These are phyloP conservation scores for Cheilosia soror DNA, from an alignment of 2,888 invertebrate genomes.

Conservation along the genomic window DNA sequence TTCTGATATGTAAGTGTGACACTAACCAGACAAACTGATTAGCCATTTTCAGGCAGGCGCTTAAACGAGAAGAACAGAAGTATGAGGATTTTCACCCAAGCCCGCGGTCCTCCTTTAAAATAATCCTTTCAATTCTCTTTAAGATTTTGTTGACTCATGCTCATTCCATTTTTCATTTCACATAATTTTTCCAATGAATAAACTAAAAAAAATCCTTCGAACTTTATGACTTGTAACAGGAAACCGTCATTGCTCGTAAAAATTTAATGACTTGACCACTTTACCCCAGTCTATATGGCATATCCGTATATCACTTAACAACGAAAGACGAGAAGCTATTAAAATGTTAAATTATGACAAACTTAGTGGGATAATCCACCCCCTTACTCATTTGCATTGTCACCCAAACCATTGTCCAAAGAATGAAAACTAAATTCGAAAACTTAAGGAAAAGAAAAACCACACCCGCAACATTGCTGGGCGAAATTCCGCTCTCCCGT, in stretches of 20 bases:
- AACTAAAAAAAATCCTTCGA: not conserved
- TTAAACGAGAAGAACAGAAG: too few relatives aligned
- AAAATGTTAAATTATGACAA: not conserved
- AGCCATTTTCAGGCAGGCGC: too few relatives aligned
- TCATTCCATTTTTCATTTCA: conserved; percentile 1
- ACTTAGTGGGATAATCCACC: not conserved
- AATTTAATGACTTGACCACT: conserved; percentile 16
- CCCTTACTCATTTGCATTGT: not conserved
- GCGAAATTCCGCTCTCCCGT: not conserved
- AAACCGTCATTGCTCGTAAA: conserved; percentile 4
- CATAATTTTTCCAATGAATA: not conserved
- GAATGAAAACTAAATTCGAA: conserved; percentile 8
- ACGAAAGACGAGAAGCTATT: not conserved
- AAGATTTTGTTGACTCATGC: not conserved
- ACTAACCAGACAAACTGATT: too few relatives aligned
- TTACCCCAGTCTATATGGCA: not conserved
- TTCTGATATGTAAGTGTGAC: too few relatives aligned
- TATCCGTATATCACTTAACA: not conserved
- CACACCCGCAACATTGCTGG: not conserved
- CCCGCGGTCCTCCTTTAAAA: too few relatives aligned
- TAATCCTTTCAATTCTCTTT: not conserved
- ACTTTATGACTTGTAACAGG: not conserved
- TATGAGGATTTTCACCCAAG: too few relatives aligned
- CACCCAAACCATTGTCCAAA: not conserved
- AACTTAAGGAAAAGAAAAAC: not conserved